A percentile compares a stretch with the other conserved stretches of the same genome.
Conservation (phyloP, 2,113 vertebrate species). For the Struthio camelus region DNA sequence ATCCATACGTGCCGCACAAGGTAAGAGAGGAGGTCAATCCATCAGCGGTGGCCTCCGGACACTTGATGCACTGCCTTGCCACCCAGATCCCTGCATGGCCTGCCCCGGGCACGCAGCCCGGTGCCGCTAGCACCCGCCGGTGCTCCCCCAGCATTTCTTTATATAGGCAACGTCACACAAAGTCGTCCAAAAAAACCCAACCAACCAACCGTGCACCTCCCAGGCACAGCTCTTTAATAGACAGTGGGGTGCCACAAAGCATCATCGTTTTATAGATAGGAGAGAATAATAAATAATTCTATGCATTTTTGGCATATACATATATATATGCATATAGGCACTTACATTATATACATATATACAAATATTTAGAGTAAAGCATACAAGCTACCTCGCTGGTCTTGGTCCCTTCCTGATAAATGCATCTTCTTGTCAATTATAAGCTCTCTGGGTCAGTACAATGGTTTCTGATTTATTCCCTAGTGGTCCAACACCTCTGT, state of each 20-base stretch:
- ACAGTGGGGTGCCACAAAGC: neutral
- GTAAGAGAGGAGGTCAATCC: neutral
- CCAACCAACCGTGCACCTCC: fast-evolving
- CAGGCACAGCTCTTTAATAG: neutral
- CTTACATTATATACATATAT: no score
- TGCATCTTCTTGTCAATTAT: neutral
- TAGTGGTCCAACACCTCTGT: no score
- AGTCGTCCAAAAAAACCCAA: neutral
- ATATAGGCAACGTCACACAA: fast-evolving
- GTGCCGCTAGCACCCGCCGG: neutral
- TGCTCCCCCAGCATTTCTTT: neutral
- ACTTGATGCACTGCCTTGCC: fast-evolving
- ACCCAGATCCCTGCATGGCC: neutral
- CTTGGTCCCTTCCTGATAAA: neutral
- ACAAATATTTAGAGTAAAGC: no score
- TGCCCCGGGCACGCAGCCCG: no score
- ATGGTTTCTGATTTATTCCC: neutral
- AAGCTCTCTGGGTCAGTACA: neutral
- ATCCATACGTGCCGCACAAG: neutral
- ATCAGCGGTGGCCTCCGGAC: neutral
- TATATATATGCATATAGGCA: neutral
- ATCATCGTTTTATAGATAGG: fast-evolving
- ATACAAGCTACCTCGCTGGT: neutral
- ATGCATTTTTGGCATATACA: neutral
- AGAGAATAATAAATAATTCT: neutral